Evolutionary conservation across 2,113 vertebrate species (phyloP).

Genomic region (Shinisaurus crocodilurus): DNA sequence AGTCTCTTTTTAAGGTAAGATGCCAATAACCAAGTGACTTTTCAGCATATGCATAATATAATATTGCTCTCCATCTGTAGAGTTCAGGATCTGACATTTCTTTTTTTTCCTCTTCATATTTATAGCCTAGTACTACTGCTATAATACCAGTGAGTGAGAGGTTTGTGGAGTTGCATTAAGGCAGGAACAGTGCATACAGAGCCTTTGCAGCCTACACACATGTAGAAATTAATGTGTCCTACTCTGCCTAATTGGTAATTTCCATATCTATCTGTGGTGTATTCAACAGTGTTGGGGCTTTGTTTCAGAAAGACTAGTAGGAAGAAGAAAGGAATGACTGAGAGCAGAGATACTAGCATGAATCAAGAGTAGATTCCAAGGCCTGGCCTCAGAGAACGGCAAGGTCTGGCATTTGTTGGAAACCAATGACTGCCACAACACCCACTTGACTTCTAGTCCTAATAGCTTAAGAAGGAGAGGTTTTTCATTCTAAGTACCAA

Average conservation of each 20-base stretch:
- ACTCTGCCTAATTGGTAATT: background rate
- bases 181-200: background rate
- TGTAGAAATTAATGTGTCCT: background rate
- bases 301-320: background rate
- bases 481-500: no score
- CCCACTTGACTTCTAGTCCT: no score
- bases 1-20: constrained; percentile 49
- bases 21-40: constrained; percentile 43
- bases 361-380: background rate
- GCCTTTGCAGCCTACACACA: background rate
- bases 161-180: constrained; percentile 13
- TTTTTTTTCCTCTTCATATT: constrained; percentile 39
- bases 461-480: no score
- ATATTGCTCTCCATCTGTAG: constrained; percentile 17
- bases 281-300: background rate
- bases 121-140: constrained; percentile 33
- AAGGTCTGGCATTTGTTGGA: background rate
- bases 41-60: constrained; percentile 5
- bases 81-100: constrained; percentile 30
- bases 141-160: constrained; percentile 24
- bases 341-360: background rate
- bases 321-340: background rate
- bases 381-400: background rate
- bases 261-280: background rate
- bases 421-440: background rate